Conservation (phyloP, 2,888 invertebrate species). For the Melanargia galathea region DNA sequence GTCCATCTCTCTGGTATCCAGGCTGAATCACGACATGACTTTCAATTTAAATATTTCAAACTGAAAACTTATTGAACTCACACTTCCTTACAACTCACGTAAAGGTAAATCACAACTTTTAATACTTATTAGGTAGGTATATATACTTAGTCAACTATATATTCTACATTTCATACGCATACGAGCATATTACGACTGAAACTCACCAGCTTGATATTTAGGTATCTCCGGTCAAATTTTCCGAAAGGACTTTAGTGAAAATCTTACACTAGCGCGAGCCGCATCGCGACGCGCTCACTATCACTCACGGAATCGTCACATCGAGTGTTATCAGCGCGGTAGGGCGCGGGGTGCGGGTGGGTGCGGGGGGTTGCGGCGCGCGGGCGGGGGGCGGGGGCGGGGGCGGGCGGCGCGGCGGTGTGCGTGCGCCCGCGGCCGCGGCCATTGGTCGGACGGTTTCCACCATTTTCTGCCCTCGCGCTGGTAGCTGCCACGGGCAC, state of each 20-base stretch:
- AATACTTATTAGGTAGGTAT: no score
- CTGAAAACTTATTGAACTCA: neutral
- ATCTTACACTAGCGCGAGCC: conserved; percentile 26
- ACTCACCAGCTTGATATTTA: conserved; percentile 29
- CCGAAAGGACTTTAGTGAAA: neutral
- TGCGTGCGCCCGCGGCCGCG: conserved; percentile 36
- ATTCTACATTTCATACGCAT: no score
- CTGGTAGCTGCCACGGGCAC: neutral
- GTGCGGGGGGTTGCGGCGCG: neutral
- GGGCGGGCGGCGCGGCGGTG: conserved; percentile 23
- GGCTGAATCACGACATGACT: neutral
- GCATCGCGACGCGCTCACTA: conserved; percentile 42
- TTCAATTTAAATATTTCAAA: neutral
- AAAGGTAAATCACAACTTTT: neutral
- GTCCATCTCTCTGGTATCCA: neutral
- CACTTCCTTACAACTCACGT: neutral
- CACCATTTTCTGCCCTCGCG: conserved; percentile 44
- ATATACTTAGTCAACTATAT: neutral
- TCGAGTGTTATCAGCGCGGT: conserved; percentile 43
- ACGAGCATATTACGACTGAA: neutral
- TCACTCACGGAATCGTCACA: conserved; percentile 36
- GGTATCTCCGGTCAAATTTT: conserved; percentile 22
- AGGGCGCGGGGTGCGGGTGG: neutral
- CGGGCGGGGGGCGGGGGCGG: neutral
- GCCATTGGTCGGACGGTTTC: conserved; percentile 42